phyloP scores from a whole-genome alignment of 2,113 vertebrate species.

The Hypanus sabinus region DNA sequence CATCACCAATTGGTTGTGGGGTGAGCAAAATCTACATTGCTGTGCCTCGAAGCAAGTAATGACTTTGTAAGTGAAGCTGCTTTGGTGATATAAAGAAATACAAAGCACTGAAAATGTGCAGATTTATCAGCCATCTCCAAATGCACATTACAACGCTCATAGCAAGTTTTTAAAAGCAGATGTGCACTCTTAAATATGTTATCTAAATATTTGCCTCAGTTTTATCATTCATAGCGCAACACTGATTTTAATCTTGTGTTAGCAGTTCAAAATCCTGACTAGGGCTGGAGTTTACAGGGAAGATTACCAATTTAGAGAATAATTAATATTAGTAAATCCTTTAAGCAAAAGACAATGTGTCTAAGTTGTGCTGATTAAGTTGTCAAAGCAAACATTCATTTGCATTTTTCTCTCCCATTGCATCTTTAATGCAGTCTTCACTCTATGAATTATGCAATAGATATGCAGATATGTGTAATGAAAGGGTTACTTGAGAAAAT shows the following conservation, averaged over 20 bases:
- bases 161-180: conserved; percentile 1
- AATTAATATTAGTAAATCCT: conserved; percentile 24
- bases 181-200: background rate
- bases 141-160: background rate
- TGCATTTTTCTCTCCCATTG: background rate
- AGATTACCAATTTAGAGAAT: conserved; percentile 7
- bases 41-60: background rate
- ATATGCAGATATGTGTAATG: background rate
- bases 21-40: background rate
- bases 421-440: background rate
- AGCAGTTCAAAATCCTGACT: background rate
- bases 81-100: background rate
- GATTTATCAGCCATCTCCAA: background rate
- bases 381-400: conserved; percentile 22
- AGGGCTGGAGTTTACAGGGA: background rate
- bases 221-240: background rate
- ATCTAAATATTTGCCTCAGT: conserved; percentile 18
- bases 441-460: conserved; percentile 2
- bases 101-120: background rate
- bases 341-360: conserved; percentile 21
- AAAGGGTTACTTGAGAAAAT: background rate
- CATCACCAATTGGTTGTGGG: background rate
- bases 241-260: conserved; percentile 10
- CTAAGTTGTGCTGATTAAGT: conserved; percentile 15
- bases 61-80: background rate